phyloP scores from a whole-genome alignment of 2,797 vertebrate genomes.

The Aldrovandia affinis region DNA sequence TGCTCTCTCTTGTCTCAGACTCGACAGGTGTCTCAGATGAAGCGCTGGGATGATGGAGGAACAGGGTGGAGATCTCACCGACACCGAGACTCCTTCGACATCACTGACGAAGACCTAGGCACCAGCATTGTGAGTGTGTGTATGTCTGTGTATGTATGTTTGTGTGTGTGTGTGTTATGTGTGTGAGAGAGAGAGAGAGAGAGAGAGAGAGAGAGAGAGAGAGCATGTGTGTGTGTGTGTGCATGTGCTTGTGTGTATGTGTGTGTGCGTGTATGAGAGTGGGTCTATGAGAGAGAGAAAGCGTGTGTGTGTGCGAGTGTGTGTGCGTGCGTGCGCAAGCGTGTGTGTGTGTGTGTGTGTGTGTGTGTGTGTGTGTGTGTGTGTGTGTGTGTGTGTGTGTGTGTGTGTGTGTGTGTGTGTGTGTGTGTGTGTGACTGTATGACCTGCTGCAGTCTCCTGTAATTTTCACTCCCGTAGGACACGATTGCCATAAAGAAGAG shows the following conservation, averaged over 20 bases:
- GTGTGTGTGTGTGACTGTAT: conserved; percentile 5
- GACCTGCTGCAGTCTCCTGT: background rate
- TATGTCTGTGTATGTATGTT: background rate
- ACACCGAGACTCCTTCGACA: conserved; percentile 77
- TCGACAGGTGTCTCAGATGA: conserved; percentile 81
- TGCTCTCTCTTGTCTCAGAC: background rate
- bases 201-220: conserved; percentile 37
- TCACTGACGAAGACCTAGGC: conserved; percentile 82
- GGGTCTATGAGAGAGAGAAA: too few species aligned
- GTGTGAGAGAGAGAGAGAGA: background rate
- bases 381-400: background rate
- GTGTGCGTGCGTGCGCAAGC: conserved; percentile 7
- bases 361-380: background rate
- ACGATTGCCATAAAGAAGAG: conserved; percentile 90
- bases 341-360: conserved; percentile 20
- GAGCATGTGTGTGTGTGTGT: background rate
- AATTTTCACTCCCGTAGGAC: conserved; percentile 70
- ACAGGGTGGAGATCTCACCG: conserved; percentile 67
- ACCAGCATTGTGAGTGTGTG: conserved; percentile 40
- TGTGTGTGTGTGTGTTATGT: background rate
- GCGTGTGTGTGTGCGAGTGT: too few species aligned
- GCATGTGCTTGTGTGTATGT: conserved; percentile 37
- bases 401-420: conserved; percentile 28
- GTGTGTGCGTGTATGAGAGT: too few species aligned
- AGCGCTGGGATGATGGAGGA: conserved; percentile 71